Evolutionary conservation across 2,797 vertebrate genomes (phyloP), one percentile per base, ranked within the genome.

Genomic region (Orestias chungarensis): DNA sequence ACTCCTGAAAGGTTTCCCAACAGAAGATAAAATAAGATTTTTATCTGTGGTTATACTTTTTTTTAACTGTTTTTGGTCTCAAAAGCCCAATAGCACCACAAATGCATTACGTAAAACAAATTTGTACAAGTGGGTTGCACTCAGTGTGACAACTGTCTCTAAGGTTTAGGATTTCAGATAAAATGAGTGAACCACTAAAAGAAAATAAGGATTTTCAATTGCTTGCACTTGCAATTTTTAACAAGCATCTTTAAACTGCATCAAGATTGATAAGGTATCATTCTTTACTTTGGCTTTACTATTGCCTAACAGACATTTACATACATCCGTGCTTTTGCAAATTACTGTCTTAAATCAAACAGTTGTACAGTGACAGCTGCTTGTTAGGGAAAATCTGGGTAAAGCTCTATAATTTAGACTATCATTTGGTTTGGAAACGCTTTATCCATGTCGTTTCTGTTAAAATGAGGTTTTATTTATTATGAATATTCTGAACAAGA

Each of bases 1-100:
- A 99, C 78, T 99, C 98, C 98, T 99, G 91, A 27, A 96, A 95
- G 20, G 81, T 33, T 62, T 29, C 78, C 89, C n/a, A 82, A 59
- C 3, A 75, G 25, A 78, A 91, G 88, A 43, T 44, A 74, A 29
- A 15, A 27, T 27, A 40, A 47, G n/a, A 40, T 31, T 35, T 59
- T 55, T 35, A 18, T 15, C 4, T 15, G n/a, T 8, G 8, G 15
- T 25, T n/a, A 42, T 38, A n/a, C 14, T 33, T 4, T 7, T 20
- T 6, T 31, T 47, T 17, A 29, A 42, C 12, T 9, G 15, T 35
- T 69, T 55, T 25, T 40, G 15, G 35, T 25, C 20, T 40, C 5
- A 62, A 40, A 62, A 62, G 35, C 59, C 11, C 23, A 9, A 14
- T 25, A 62, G 6, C 6, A 3, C 38, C 38, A 42, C 38, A 62